Base-by-base conservation (phyloP, 2,797 vertebrate genomes). In the Premnoplex brunnescens region DNA sequence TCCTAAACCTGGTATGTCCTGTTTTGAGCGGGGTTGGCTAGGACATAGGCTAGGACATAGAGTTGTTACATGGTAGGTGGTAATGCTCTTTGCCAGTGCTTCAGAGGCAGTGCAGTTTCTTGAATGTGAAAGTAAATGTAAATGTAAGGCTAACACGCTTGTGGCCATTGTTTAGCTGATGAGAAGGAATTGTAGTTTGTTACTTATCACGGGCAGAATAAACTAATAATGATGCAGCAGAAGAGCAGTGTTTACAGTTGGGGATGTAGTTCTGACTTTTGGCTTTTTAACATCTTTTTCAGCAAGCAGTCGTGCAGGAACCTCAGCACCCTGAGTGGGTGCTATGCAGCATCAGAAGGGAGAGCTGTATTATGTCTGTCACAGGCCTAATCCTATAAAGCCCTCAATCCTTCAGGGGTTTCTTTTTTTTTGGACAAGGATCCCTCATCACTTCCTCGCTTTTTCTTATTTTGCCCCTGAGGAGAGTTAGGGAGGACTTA, bases 261-360 rank as follows among this genome's bases (percentile, higher is more conserved):
- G 30, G 12, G 30, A 39, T 1, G 0, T 2, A 59, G 17, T 58
- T 75, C 54, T 58, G 36, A 44, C 30, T 82, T 68, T 0, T 4
- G 21, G 34, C 14, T 74, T 68, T 39, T n/a, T 27, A 62, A 19
- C 8, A 18, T 54, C 4, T 46, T 34, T 73, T 71, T 11, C 12
- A 67, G 37, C 18, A 60, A 18, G 26, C 16, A 44, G 19, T 24
- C 24, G 18, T 88, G 41, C n/a, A 48, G 48, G 43, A 73, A 43
- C 6, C 34, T 75, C 6, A 0, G 1, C n/a, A 15, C 16, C 4
- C 6, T 2, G 1, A 41, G 5, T 2, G 2, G 21, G 14, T 37
- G 12, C 30, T 43, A 0, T 46, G 15, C 16, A 16, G 12, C 54
- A 26, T n/a, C 23, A 7, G 32, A 59, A 16, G 7, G 37, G 16